Conservation (phyloP, 35 echinoderm and acorn worm species). For the Anneissia japonica region DNA sequence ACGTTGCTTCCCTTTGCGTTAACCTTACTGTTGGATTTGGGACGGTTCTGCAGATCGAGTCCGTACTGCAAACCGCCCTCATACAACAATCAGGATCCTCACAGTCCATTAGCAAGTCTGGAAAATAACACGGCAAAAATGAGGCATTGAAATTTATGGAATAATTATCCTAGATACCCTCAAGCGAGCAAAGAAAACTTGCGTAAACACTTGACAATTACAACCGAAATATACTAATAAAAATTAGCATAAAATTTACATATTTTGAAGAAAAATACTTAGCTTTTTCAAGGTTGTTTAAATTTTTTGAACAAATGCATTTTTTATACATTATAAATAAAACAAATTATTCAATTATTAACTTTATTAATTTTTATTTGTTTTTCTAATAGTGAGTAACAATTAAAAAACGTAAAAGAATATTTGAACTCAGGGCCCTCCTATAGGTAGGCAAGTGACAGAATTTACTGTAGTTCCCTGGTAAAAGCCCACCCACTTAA, state of each 20-base stretch:
- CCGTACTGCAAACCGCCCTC: slow-evolving; percentile 37
- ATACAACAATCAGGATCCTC: slow-evolving; percentile 88
- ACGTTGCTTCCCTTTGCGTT: slow-evolving; percentile 8
- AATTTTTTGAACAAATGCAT: too few species aligned
- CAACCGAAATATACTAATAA: neutral
- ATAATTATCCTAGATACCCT: neutral
- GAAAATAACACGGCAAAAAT: neutral
- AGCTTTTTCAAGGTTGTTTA: too few species aligned
- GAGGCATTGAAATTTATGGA: neutral
- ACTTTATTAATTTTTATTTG: too few species aligned
- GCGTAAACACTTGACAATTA: neutral
- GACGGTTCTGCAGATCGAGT: slow-evolving; percentile 42
- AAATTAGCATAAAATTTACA: neutral
- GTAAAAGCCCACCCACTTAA: too few species aligned
- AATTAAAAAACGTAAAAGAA: too few species aligned
- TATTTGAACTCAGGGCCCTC: too few species aligned
- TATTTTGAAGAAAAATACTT: neutral
- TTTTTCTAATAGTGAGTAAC: too few species aligned
- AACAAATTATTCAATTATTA: too few species aligned
- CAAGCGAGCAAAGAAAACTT: neutral
- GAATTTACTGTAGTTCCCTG: too few species aligned
- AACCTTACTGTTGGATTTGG: slow-evolving; percentile 49
- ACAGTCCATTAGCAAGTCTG: slow-evolving; percentile 88
- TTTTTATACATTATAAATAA: too few species aligned
- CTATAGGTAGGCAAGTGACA: too few species aligned